Percentiles rank a stretch among this genome's conserved stretches.
These are phyloP conservation scores for Scolopax bukidnonensis DNA, from an alignment of 2,797 vertebrate species.

Conservation along the genomic window DNA sequence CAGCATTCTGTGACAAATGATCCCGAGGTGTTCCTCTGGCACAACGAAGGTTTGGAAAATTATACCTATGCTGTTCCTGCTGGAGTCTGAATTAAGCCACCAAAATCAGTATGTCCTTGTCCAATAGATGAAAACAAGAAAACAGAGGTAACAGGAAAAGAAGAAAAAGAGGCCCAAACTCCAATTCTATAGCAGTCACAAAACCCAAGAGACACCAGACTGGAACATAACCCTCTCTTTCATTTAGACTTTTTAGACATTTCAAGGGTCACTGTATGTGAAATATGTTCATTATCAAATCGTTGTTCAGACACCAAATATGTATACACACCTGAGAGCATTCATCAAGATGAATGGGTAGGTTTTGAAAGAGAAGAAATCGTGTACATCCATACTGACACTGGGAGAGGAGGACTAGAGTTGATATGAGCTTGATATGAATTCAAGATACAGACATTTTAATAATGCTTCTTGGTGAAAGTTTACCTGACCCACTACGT, in stretches of 20 bases:
- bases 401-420: neutral
- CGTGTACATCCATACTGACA: neutral
- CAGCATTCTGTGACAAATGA: rapidly evolving
- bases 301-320: neutral
- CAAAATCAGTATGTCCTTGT: neutral
- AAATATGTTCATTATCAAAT: neutral
- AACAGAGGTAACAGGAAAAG: neutral
- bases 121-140: neutral
- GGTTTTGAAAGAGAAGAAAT: neutral
- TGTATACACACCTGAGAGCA: neutral
- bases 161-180: neutral
- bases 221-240: neutral
- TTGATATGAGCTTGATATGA: neutral
- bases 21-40: neutral
- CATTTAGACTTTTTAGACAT: neutral
- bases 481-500: neutral
- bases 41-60: neutral
- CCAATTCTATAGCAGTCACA: neutral
- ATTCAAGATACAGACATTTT: neutral
- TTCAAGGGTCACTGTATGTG: neutral
- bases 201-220: neutral
- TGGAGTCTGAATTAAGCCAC: neutral
- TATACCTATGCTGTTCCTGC: rapidly evolving
- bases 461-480: neutral
- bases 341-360: neutral